Conservation (phyloP, 2,888 invertebrate species). For the Neoascia interrupta region DNA sequence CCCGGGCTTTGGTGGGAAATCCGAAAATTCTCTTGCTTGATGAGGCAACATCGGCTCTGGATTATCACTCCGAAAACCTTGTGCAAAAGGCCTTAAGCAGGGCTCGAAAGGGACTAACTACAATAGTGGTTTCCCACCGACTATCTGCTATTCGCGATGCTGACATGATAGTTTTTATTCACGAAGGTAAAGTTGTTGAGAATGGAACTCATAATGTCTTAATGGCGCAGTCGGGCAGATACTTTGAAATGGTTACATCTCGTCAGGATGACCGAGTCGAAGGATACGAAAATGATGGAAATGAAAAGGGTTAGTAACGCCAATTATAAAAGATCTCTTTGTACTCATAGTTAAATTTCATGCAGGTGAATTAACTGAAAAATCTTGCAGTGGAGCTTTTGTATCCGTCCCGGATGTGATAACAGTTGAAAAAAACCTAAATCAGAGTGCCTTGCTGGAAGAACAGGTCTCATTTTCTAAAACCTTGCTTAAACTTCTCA, state of each 20-base stretch:
- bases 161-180: constrained; percentile 84
- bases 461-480: constrained; percentile 67
- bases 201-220: constrained; percentile 87
- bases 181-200: constrained; percentile 86
- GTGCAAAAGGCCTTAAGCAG: constrained; percentile 89
- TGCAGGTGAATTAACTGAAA: too few relatives aligned
- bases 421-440: not conserved
- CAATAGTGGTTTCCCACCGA: constrained; percentile 87
- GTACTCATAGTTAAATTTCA: too few relatives aligned
- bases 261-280: constrained; percentile 71
- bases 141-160: constrained; percentile 87
- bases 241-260: constrained; percentile 83
- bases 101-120: constrained; percentile 87
- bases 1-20: constrained; percentile 87
- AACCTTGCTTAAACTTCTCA: constrained; percentile 82
- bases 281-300: constrained; percentile 38
- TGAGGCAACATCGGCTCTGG: constrained; percentile 91
- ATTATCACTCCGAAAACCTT: constrained; percentile 87
- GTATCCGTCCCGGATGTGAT: too few relatives aligned
- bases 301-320: too few relatives aligned
- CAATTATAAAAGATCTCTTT: too few relatives aligned
- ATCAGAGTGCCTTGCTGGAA: not conserved
- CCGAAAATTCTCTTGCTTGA: constrained; percentile 88
- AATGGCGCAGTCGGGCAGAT: constrained; percentile 83
- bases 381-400: too few relatives aligned